phyloP scores from a whole-genome alignment of 2,888 invertebrate genomes.

The Arrhopalites spinosus region DNA sequence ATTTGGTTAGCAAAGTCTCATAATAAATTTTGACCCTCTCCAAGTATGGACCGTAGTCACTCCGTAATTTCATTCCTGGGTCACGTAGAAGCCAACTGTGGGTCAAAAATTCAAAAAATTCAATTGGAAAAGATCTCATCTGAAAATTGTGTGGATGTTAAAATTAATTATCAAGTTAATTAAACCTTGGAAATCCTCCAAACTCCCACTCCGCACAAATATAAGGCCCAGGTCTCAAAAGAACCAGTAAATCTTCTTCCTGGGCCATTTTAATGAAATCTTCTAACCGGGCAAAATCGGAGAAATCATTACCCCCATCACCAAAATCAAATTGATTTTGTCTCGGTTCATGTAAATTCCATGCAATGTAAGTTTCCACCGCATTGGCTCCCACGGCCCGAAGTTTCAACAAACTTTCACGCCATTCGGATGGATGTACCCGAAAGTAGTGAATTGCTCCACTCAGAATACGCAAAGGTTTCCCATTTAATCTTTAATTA shows the following conservation, averaged over 20 bases:
- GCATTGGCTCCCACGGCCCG: slow-evolving; percentile 64
- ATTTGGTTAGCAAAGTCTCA: slow-evolving; percentile 59
- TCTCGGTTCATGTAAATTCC: slow-evolving; percentile 61
- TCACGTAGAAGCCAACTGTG: slow-evolving; percentile 64
- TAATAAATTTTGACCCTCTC: slow-evolving; percentile 61
- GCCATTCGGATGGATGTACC: slow-evolving; percentile 63
- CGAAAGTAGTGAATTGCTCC: slow-evolving; percentile 66
- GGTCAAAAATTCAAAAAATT: no score
- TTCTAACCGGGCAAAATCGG: slow-evolving; percentile 57
- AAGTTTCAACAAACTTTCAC: slow-evolving; percentile 62
- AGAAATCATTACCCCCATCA: slow-evolving; percentile 57
- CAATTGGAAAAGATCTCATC: no score
- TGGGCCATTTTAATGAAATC: slow-evolving; percentile 61
- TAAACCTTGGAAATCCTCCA: slow-evolving; percentile 60
- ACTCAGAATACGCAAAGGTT: slow-evolving; percentile 61
- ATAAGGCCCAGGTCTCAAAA: slow-evolving; percentile 65
- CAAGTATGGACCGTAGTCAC: slow-evolving; percentile 60
- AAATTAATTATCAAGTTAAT: no score
- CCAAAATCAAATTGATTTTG: slow-evolving; percentile 60
- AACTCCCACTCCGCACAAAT: slow-evolving; percentile 66
- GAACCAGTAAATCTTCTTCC: slow-evolving; percentile 62
- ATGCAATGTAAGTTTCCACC: slow-evolving; percentile 57
- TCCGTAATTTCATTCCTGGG: slow-evolving; percentile 62
- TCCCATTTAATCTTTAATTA: slow-evolving; percentile 61
- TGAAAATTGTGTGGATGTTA: no score